Evolutionary conservation across 2,797 vertebrate species (phyloP).

Genomic region (Liasis olivaceus): DNA sequence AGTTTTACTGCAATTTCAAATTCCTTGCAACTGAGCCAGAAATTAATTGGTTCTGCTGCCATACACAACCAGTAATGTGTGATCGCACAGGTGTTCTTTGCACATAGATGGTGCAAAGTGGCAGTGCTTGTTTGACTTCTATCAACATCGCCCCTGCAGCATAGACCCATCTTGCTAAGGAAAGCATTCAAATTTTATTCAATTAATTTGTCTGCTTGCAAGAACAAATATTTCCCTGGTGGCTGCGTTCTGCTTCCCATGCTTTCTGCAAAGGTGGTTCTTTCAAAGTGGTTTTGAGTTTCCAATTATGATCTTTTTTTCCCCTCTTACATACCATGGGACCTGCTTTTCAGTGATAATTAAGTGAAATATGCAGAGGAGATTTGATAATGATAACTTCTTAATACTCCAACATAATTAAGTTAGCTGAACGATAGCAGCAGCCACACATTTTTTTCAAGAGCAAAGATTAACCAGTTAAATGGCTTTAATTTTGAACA

Average conservation of each 20-base stretch:
- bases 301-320: conserved; percentile 3
- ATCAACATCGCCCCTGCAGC: conserved; percentile 42
- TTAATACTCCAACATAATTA: conserved; percentile 47
- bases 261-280: background rate
- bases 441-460: conserved; percentile 15
- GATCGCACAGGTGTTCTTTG: background rate
- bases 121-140: conserved; percentile 44
- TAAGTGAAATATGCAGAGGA: conserved; percentile 21
- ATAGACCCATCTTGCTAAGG: conserved; percentile 33
- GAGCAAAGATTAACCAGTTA: conserved; percentile 12
- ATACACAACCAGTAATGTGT: background rate
- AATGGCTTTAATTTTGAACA: background rate
- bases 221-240: conserved; percentile 39
- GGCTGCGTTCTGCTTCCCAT: conserved; percentile 9
- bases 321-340: conserved; percentile 26
- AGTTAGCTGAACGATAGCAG: conserved; percentile 17
- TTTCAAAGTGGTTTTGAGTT: conserved; percentile 35
- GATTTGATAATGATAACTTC: conserved; percentile 43
- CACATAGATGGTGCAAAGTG: background rate
- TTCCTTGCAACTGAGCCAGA: background rate
- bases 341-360: conserved; percentile 45
- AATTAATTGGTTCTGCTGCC: background rate
- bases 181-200: conserved; percentile 42
- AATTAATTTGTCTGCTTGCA: conserved; percentile 53
- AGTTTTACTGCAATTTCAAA: background rate